Evolutionary conservation across 2,797 vertebrate species (phyloP).

Genomic region (Anableps anableps): DNA sequence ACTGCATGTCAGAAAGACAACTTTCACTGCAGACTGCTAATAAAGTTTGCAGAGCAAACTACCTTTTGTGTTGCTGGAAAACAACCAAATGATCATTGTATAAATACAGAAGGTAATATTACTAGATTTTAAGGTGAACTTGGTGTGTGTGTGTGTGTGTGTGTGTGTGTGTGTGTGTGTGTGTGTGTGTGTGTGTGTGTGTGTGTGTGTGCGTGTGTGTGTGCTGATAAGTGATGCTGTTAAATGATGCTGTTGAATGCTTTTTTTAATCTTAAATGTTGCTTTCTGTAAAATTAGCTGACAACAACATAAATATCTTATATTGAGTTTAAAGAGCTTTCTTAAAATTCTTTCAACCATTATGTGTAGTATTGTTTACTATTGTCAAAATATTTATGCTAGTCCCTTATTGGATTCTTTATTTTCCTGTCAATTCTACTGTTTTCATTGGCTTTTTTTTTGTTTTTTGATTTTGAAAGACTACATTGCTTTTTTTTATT

Average conservation of each 20-base stretch:
- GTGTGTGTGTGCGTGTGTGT: not conserved
- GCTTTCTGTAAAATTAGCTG: not conserved
- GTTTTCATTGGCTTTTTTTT: not conserved
- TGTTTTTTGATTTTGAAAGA: not conserved
- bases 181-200: not conserved
- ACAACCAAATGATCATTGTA: not conserved
- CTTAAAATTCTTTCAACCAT: not conserved
- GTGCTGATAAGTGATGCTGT: not conserved
- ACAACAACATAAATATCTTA: not conserved
- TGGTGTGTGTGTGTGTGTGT: not conserved
- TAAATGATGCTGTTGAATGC: not conserved
- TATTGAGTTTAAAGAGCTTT: not conserved
- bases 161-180: too few species aligned
- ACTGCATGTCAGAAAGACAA: not conserved
- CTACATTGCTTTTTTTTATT: not conserved
- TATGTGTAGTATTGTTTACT: not conserved
- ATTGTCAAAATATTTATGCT: too few species aligned
- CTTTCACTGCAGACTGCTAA: not conserved
- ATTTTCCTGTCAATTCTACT: not conserved
- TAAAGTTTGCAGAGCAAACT: not conserved
- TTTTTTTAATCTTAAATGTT: not conserved
- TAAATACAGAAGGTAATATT: not conserved
- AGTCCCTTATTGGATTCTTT: not conserved
- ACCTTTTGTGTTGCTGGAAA: not conserved
- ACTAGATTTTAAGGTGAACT: not conserved